Evolutionary conservation across 2,113 vertebrate species (phyloP), one percentile per base, ranked within the genome.

Genomic region (Ictidomys tridecemlineatus): DNA sequence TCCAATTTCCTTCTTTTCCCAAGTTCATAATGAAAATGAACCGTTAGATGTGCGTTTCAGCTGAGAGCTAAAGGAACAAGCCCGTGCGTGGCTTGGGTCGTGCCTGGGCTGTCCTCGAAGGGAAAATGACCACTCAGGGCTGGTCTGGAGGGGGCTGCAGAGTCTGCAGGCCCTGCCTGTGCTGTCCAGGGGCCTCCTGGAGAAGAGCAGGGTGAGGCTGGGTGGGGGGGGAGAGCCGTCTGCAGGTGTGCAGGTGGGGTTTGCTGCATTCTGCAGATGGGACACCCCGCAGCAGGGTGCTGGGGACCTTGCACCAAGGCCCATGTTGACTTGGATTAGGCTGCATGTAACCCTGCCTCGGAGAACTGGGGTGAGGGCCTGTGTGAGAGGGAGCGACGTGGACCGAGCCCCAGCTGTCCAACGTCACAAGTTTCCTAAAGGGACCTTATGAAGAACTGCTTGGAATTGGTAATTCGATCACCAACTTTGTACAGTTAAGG

Each of bases 381-480:
- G 34, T 45, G n/a, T 39, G 56, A 58, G 56, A 51, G 32, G 4
- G 16, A 58, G 22, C 3, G 26, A 4, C 0, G 4, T 0, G 58
- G 90, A 11, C 22, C 28, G 67, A 78, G 45, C 42, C 18, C 37
- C 51, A 73, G 58, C 73, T 88, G 72, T 90, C 84, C 48, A 77
- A 39, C 45, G 74, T 34, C 56, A 8, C 12, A 61, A 84, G 28
- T 63, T 45, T 85, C 76, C 93, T 70, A 88, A 56, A 70, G 74
- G 24, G 48, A 87, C 53, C 24, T 76, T n/a, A 32, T 53, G 86
- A 91, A 87, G 82, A 88, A 51, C 77, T 51, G 39, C 48, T 11
- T 97, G 93, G 91, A 86, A 93, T 93, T 53, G 93, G 78, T 92
- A 94, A 93, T 69, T 56, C 67, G 88, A 74, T 96, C 82, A 45